Evolutionary conservation across 2,888 invertebrate species (phyloP).

Genomic region (Xanthia icteritia): DNA sequence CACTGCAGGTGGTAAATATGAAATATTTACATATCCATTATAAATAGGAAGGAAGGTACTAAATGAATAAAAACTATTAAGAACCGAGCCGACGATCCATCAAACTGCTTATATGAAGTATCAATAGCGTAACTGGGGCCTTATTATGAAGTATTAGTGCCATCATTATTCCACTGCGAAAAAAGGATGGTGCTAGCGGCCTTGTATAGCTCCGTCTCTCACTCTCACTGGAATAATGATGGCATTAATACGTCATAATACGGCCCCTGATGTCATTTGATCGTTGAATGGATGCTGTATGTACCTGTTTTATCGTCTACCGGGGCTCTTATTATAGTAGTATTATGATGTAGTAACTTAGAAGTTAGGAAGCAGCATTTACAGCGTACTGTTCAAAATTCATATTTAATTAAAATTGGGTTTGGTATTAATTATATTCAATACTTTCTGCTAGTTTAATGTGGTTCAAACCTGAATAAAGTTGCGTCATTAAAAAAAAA

Average conservation of each 20-base stretch:
- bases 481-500: constrained; percentile 6
- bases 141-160: no score
- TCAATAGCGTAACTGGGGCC: constrained; percentile 51
- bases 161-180: no score
- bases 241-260: no score
- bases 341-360: not conserved
- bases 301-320: constrained; percentile 18
- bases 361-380: not conserved
- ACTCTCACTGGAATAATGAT: no score
- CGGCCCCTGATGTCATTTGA: constrained; percentile 33
- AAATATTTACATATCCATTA: constrained; percentile 43
- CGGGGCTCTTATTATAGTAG: not conserved
- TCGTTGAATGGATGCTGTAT: constrained; percentile 34
- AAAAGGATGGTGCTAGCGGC: no score
- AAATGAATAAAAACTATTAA: constrained; percentile 47
- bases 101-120: constrained; percentile 29
- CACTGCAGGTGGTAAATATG: constrained; percentile 58
- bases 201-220: no score
- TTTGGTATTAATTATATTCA: constrained; percentile 1
- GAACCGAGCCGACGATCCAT: constrained; percentile 40
- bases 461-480: not conserved
- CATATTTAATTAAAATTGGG: not conserved
- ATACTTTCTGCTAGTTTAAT: not conserved
- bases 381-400: not conserved
- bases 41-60: constrained; percentile 37